A percentile compares a stretch with the other conserved stretches of the same genome.
Conservation (phyloP, 2,797 vertebrate genomes). For the Coilia nasus region DNA sequence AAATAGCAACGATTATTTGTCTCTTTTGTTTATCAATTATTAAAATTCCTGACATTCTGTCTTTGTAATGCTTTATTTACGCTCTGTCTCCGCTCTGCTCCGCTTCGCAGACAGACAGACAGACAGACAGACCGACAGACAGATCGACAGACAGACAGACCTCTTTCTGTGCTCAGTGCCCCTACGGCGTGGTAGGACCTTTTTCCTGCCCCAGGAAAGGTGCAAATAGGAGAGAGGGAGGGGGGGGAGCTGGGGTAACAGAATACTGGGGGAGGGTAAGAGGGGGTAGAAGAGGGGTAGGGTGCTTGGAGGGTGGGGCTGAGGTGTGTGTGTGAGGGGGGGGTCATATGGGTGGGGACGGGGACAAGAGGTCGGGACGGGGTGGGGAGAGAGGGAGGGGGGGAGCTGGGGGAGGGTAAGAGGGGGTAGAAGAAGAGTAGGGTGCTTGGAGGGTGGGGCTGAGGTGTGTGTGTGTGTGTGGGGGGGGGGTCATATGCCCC, state of each 20-base stretch:
- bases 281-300: slow-evolving; percentile 43
- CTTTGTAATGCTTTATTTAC: slow-evolving; percentile 46
- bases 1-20: slow-evolving; percentile 67
- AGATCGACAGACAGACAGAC: slow-evolving; percentile 68
- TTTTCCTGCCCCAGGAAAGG: slow-evolving; percentile 74
- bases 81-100: slow-evolving; percentile 54
- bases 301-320: neutral
- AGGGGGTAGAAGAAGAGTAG: neutral
- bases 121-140: too few relatives aligned
- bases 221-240: slow-evolving; percentile 66
- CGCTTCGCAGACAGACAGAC: slow-evolving; percentile 58
- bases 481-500: slow-evolving; percentile 8
- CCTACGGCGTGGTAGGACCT: slow-evolving; percentile 80
- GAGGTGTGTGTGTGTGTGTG: too few relatives aligned
- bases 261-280: slow-evolving; percentile 56
- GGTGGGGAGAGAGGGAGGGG: slow-evolving; percentile 9
- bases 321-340: neutral
- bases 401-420: neutral
- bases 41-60: slow-evolving; percentile 65
- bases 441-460: neutral
- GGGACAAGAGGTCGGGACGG: neutral
- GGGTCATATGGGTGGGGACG: neutral
- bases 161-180: slow-evolving; percentile 96
- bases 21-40: slow-evolving; percentile 62
- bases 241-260: slow-evolving; percentile 30